Evolutionary conservation across 2,888 invertebrate genomes (phyloP).

Genomic region (Thymelicus lineola): DNA sequence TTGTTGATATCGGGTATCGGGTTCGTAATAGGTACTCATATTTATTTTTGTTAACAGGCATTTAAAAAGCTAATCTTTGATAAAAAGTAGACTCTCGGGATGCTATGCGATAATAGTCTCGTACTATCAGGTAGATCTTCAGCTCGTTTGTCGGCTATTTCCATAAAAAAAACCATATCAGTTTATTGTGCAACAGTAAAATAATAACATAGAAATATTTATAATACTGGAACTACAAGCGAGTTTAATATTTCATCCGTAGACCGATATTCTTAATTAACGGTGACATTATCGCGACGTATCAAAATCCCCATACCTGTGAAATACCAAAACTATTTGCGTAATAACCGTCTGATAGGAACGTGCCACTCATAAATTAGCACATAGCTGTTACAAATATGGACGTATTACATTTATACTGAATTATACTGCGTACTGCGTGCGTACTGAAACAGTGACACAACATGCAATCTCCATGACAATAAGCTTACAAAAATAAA

Average conservation of each 20-base stretch:
- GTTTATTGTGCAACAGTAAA: too few relatives aligned
- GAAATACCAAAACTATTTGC: background rate
- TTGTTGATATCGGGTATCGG: background rate
- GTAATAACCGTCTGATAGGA: background rate
- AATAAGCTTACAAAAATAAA: background rate
- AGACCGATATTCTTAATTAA: too few relatives aligned
- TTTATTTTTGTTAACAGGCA: background rate
- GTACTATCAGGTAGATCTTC: too few relatives aligned
- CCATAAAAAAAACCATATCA: too few relatives aligned
- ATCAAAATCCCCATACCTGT: background rate
- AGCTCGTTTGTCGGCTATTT: too few relatives aligned
- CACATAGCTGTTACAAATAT: slow-evolving; percentile 12
- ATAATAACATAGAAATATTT: too few relatives aligned
- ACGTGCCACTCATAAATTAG: slow-evolving; percentile 10
- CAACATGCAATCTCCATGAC: background rate
- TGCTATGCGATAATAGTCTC: too few relatives aligned
- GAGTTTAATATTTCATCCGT: too few relatives aligned
- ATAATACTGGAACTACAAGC: too few relatives aligned
- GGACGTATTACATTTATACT: background rate
- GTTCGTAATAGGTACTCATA: background rate
- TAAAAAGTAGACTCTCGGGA: too few relatives aligned
- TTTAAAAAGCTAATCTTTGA: too few relatives aligned
- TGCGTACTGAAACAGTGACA: background rate
- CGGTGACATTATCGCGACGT: background rate
- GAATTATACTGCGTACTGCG: background rate